phyloP scores from a whole-genome alignment of 2,113 vertebrate genomes.

The Rallus limicola region DNA sequence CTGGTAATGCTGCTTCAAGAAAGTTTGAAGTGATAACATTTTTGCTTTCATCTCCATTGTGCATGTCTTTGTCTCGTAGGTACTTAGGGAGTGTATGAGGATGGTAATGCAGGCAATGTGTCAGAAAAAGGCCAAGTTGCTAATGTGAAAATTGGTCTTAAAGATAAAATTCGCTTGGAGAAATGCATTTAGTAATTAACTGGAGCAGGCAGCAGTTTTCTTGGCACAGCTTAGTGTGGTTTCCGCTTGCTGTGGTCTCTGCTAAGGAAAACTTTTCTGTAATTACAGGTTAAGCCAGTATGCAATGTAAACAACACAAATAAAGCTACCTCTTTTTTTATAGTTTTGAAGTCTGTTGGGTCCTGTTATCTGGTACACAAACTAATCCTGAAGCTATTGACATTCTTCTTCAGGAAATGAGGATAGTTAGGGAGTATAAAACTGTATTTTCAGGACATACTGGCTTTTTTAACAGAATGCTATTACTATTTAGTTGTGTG shows the following conservation, averaged over 20 bases:
- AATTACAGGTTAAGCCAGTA: conserved; percentile 6
- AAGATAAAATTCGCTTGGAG: conserved; percentile 26
- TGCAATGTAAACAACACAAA: conserved; percentile 46
- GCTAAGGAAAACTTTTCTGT: conserved; percentile 52
- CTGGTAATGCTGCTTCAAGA: not conserved
- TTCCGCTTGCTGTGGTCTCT: conserved; percentile 40
- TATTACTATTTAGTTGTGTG: not conserved
- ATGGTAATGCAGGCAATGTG: rapidly evolving
- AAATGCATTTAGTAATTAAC: conserved; percentile 34
- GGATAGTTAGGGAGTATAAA: not conserved
- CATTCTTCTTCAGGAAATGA: not conserved
- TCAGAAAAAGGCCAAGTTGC: not conserved
- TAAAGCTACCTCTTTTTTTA: not conserved
- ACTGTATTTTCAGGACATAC: not conserved
- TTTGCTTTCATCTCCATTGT: not conserved
- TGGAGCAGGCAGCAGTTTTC: conserved; percentile 7
- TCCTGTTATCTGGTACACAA: not conserved
- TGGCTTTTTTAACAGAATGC: not conserved
- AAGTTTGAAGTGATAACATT: not conserved
- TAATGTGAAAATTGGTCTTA: conserved; percentile 55
- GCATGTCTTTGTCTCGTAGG: too few species aligned
- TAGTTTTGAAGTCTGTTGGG: not conserved
- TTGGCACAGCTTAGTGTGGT: conserved; percentile 22
- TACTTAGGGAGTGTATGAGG: rapidly evolving
- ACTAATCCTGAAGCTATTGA: not conserved